Base-by-base conservation (phyloP, 2,797 vertebrate genomes). In the Microctenopoma steveboyesi region DNA sequence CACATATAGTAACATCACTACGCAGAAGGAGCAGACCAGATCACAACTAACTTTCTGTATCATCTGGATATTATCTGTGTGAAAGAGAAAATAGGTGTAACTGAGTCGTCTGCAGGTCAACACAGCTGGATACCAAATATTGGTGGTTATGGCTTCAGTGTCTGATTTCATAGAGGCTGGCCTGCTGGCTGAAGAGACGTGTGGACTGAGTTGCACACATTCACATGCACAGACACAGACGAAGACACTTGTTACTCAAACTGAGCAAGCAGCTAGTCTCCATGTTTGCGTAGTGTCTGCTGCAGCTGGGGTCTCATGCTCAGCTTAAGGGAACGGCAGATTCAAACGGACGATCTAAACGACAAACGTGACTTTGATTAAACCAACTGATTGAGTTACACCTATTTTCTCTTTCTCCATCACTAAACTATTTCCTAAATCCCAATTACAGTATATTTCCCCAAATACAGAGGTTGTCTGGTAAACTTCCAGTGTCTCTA, bases 111-210 rank as follows among this genome's bases (percentile, higher is more conserved):
- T 50, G 15, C 62, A 58, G 47, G 54, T 66, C 50, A 63, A 63
- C 15, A 47, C 7, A 9, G 25, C 22, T 39, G 18, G 9, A 35
- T 9, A 35, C 33, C 33, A 58, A 69, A 64, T 28, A 53, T 3
- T 51, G 73, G 66, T 46, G 57, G 72, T 79, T 74, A 75, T 39
- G 53, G 53, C 47, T 82, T 66, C 42, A 55, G 84, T 73, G 56
- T 86, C 74, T 63, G 67, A 33, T 81, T 89, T 86, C 66, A 70
- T 56, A 79, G 54, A 22, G 37, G 18, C 50, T 45, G 48, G 28
- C 54, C n/a, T 11, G 22, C 48, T 45, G 49, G 33, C 54, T 53
- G 67, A 56, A 27, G 48, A 60, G 7, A 12, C 64, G 66, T 64
- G 51, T 42, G 65, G 52, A 74, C 59, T 43, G 57, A 64, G n/a